Percentiles rank a stretch among this genome's conserved stretches.
Conservation (phyloP, 2,888 invertebrate species). For the Sinodicranocentrus sp. region DNA sequence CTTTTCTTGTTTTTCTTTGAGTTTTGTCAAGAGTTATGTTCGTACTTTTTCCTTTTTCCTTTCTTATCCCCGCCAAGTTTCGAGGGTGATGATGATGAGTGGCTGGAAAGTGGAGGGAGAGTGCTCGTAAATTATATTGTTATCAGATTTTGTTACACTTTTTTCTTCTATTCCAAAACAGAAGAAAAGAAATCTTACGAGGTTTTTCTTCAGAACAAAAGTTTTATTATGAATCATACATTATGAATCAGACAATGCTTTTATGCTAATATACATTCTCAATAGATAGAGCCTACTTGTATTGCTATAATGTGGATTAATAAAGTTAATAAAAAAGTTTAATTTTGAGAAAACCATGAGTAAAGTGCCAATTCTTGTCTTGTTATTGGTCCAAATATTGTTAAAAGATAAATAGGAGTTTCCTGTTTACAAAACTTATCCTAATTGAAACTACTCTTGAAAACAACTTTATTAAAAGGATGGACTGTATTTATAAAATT, state of each 20-base stretch:
- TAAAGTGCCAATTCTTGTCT: constrained; percentile 40
- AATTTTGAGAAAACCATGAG: constrained; percentile 38
- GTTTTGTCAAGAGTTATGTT: neutral
- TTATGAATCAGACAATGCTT: no score
- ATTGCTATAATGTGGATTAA: no score
- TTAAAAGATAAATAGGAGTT: no score
- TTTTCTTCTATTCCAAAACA: constrained; percentile 15
- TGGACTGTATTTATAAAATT: no score
- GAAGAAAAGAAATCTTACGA: neutral
- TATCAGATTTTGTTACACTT: constrained; percentile 60
- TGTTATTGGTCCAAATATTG: no score
- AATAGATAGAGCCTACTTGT: no score
- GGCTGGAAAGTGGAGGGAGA: constrained; percentile 66
- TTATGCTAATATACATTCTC: no score
- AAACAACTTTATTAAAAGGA: no score
- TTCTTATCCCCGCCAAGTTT: constrained; percentile 15
- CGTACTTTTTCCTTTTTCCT: constrained; percentile 18
- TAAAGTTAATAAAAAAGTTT: constrained; percentile 9
- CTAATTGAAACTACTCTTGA: no score
- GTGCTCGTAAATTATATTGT: constrained; percentile 68
- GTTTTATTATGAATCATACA: neutral
- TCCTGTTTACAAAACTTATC: no score
- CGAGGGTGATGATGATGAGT: constrained; percentile 68
- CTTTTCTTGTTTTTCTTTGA: constrained; percentile 11
- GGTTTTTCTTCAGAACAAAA: constrained; percentile 16